phyloP scores from a whole-genome alignment of 2,888 invertebrate species.

The Harmothoe impar region DNA sequence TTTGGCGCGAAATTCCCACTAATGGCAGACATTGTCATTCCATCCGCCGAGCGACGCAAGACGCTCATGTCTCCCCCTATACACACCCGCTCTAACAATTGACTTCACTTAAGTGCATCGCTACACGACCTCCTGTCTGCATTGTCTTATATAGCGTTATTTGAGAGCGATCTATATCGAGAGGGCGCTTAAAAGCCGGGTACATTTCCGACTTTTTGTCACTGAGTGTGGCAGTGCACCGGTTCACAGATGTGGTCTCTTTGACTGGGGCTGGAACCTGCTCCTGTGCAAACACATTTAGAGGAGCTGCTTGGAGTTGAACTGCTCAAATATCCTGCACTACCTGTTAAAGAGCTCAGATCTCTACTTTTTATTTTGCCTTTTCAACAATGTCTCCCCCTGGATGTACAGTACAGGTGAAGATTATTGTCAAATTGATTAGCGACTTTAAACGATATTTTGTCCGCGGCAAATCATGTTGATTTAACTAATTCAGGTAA shows the following conservation, averaged over 20 bases:
- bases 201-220: too few species aligned
- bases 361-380: too few species aligned
- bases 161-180: neutral
- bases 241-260: too few species aligned
- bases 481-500: too few species aligned
- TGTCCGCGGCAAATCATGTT: too few species aligned
- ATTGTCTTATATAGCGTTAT: slow-evolving; percentile 29
- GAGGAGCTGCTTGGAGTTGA: neutral
- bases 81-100: neutral
- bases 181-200: neutral
- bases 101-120: neutral
- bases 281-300: neutral
- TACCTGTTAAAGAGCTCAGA: too few species aligned
- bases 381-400: too few species aligned
- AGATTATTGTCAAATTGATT: too few species aligned
- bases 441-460: too few species aligned
- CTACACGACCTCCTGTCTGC: neutral
- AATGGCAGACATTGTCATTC: neutral
- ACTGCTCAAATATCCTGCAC: neutral
- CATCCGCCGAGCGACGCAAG: neutral
- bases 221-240: too few species aligned
- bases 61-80: neutral
- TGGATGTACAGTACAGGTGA: too few species aligned
- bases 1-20: neutral
- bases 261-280: neutral